Base-by-base conservation (phyloP, 1,140 invertebrate species). In the Hesperophylax magnus region DNA sequence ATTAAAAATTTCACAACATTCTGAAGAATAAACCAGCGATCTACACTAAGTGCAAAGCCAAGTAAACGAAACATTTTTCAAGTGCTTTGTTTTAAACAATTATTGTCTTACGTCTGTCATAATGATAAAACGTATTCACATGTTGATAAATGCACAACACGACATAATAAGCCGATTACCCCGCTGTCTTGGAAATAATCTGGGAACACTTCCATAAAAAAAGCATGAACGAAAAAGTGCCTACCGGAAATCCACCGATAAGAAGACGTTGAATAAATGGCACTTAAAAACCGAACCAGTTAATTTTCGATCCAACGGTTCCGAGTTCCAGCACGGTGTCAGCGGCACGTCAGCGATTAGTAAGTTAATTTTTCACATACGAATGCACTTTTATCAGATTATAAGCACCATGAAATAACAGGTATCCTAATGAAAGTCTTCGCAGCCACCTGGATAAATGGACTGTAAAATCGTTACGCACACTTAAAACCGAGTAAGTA, bases 321-420 rank as follows among this genome's bases (percentile, higher is more conserved):
- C 22, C 53, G 67, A n/a, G 34, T 20, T 11, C 69, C 39, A 31
- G 24, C 34, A 20, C 15, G 14, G 60, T 52, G 76, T 77, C 61
- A 20, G 61, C 76, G 18, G 61, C 76, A 65, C 47, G 60, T 75
- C 78, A 52, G 18, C 69, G 80, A 81, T 81, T 77, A 77, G 75
- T 61, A 24, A 58, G 67, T 77, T 74, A 72, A 80, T 83, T 83
- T 77, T 75, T 83, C 78, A 80, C 69, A 78, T 77, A 77, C 58
- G 78, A 80, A 71, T 78, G 82, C 79, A 79, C 67, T 81, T 80
- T 80, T 83, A 83, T 83, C 82, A 76, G 82, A 83, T 83, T 65
- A 79, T 71, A 77, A 79, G 71, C 67, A 81, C 78, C 79, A 83
- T 83, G 76, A 83, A 83, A 80, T 83, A 83, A 83, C 82, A 83